Base-by-base conservation (phyloP, 2,113 vertebrate genomes). In the Cololabis saira region DNA sequence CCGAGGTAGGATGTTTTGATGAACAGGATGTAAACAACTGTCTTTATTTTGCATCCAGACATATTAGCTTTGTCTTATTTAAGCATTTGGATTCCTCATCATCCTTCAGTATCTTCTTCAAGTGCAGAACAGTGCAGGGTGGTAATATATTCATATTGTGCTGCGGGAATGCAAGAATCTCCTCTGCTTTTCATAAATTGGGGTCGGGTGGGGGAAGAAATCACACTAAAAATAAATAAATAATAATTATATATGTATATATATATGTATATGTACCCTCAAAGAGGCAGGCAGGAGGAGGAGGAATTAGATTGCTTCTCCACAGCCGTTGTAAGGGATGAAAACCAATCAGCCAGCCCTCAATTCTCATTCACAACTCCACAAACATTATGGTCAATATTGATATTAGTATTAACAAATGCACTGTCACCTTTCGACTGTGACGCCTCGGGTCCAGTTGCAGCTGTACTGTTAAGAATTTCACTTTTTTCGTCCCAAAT, bases 121-220 rank as follows among this genome's bases (percentile, higher is more conserved):
- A 45, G 58, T 14, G 73, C 62, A 44, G 44, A 82, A 85, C 53
- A 40, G 43, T 77, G 67, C 8, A 3, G 60, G 60, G 44, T 27
- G 69, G 75, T 88, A 85, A 90, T 86, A 81, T 84, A 87, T 90
- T 90, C 81, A 84, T 74, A 76, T 67, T 67, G 76, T 53, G 76
- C 53, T 49, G 37, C 43, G 41, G 67, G 58, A 80, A 81, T 56
- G 74, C 56, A 60, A 8, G n/a, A n/a, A 17, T 81, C 83, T 80
- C 73, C 73, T 45, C 51, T 52, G 76, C 66, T 86, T 84, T 70
- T 79, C 63, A 68, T 87, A 91, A 89, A 92, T 91, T 92, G 91
- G 80, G 89, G 90, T 91, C 89, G 91, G 80, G 78, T 5, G 24
- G 24, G 24, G 24, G 24, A 27, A 5, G 24, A 27, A 27, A 27